These are phyloP conservation scores for Labia minor DNA, from an alignment of 2,888 invertebrate genomes.

Conservation along the genomic window DNA sequence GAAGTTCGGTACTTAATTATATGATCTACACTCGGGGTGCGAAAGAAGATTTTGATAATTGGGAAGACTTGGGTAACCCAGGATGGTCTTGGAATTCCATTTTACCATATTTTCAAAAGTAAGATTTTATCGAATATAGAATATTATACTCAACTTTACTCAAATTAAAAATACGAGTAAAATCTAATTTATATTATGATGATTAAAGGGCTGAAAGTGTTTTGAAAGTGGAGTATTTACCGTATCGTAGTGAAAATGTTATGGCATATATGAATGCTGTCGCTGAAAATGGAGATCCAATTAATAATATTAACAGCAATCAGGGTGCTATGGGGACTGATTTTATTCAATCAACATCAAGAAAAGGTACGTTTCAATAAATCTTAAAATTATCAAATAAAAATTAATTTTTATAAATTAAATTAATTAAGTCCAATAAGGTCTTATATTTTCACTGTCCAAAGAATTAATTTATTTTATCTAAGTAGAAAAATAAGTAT, in stretches of 20 bases:
- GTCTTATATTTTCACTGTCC: too few species aligned
- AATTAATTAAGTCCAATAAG: too few species aligned
- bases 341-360: background rate
- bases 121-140: too few species aligned
- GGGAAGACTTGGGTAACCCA: conserved; percentile 58
- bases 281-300: conserved; percentile 47
- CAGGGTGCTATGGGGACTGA: conserved; percentile 4
- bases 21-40: conserved; percentile 66
- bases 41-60: conserved; percentile 60
- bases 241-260: conserved; percentile 45
- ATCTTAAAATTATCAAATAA: too few species aligned
- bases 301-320: conserved; percentile 49
- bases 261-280: conserved; percentile 53
- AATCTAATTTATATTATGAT: too few species aligned
- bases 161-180: conserved; percentile 19
- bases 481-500: too few species aligned
- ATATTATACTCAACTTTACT: conserved; percentile 22
- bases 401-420: too few species aligned
- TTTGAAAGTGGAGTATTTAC: conserved; percentile 44
- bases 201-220: conserved; percentile 44
- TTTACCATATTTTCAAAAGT: conserved; percentile 64
- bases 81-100: conserved; percentile 66
- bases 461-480: too few species aligned
- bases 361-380: background rate
- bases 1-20: conserved; percentile 66